phyloP scores from a whole-genome alignment of 1,140 invertebrate genomes.

The Danaus plexippus region DNA sequence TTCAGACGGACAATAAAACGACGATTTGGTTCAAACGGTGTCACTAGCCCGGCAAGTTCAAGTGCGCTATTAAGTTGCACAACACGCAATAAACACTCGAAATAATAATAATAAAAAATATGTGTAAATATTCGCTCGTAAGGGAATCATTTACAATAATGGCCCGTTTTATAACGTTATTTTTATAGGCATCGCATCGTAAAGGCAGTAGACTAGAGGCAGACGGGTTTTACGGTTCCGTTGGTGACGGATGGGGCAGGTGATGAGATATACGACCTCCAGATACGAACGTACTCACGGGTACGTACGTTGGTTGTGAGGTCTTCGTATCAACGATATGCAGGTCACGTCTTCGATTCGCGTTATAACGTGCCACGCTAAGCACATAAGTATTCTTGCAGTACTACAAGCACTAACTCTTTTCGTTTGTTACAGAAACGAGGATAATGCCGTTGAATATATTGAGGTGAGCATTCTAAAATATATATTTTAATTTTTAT shows the following conservation, averaged over 20 bases:
- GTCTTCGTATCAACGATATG: background rate
- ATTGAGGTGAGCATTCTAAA: conserved; percentile 8
- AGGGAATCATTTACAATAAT: conserved; percentile 63
- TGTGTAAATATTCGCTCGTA: conserved; percentile 54
- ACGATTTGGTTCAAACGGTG: conserved; percentile 65
- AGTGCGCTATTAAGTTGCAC: conserved; percentile 64
- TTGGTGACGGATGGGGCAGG: conserved; percentile 48
- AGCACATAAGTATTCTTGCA: conserved; percentile 1
- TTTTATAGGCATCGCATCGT: conserved; percentile 61
- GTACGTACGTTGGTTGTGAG: conserved; percentile 23
- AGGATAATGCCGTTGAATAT: conserved; percentile 8
- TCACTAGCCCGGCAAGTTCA: conserved; percentile 67
- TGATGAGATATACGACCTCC: conserved; percentile 30
- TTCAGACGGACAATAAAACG: conserved; percentile 66
- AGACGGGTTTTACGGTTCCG: conserved; percentile 59
- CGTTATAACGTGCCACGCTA: conserved; percentile 2
- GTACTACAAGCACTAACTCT: no score
- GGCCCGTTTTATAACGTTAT: conserved; percentile 56
- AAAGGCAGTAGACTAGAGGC: conserved; percentile 61
- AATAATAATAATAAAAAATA: conserved; percentile 37
- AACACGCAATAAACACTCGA: conserved; percentile 58
- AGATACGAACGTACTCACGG: conserved; percentile 6
- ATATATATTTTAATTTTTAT: background rate
- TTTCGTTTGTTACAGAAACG: conserved; percentile 14
- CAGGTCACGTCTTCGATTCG: background rate